Base-by-base conservation (phyloP, 2,888 invertebrate genomes). In the Pristionchus fissidentatus region DNA sequence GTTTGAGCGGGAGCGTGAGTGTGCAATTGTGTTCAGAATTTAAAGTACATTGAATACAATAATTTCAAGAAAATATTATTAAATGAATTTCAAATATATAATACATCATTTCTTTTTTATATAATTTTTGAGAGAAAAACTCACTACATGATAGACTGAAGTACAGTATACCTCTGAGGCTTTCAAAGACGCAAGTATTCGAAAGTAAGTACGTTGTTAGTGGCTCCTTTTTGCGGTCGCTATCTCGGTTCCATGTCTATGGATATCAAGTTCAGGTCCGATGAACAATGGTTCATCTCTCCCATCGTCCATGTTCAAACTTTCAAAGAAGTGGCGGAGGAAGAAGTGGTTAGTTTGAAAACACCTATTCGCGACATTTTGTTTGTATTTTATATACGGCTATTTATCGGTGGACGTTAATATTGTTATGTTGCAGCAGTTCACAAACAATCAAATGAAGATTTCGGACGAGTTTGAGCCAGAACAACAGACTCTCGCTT, bases 201-300 rank as follows among this genome's bases (percentile, higher is more conserved):
- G n/a, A n/a, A n/a, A n/a, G n/a, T n/a, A n/a, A n/a, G n/a, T n/a
- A n/a, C 4, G n/a, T 57, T 57, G n/a, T n/a, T 57, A n/a, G 26
- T 5, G 19, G n/a, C 26, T n/a, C 52, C 52, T 19, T 22, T 52
- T 52, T 52, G 19, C 52, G n/a, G n/a, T 22, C 52, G 19, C 1
- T 52, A 3, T 62, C 38, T 35, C 38, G 19, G 35, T 62, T 13
- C 32, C 29, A 73, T 43, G 43, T 73, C 43, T 15, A 88, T 88
- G 88, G 88, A 88, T 83, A n/a, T 84, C 43, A 85, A 83, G 83
- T 84, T 87, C 60, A 75, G 85, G 22, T 78, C 88, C 15, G 88
- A 88, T 77, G 83, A 84, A 3, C 86, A 86, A 73, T 88, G 87
- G 88, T 88, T 83, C 78, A 62, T 85, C 41, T 88, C 88, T 5